Evolutionary conservation across 1,140 invertebrate genomes (phyloP).

Genomic region (Drosophila carrolli): DNA sequence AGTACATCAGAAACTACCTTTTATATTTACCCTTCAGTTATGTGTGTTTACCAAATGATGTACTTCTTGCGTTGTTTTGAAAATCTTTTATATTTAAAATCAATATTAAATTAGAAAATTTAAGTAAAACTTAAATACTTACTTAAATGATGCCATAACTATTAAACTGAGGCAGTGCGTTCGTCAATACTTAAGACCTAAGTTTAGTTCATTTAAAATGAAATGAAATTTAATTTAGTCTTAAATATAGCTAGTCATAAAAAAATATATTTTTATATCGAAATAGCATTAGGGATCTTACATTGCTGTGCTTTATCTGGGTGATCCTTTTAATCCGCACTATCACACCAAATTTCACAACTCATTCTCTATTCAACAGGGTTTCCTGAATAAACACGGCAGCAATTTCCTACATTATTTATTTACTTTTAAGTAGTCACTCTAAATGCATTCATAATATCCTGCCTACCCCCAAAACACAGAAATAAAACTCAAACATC

Average conservation of each 20-base stretch:
- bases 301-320: neutral
- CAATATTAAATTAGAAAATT: no score
- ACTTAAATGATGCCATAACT: no score
- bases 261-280: neutral
- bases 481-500: slow-evolving; percentile 36
- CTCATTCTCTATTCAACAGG: slow-evolving; percentile 39
- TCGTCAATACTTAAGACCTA: no score
- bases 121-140: no score
- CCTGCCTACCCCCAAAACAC: slow-evolving; percentile 20
- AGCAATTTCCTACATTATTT: slow-evolving; percentile 70
- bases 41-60: no score
- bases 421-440: slow-evolving; percentile 73
- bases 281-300: neutral
- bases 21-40: neutral
- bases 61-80: no score
- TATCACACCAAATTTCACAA: slow-evolving; percentile 26
- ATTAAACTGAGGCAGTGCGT: no score
- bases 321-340: neutral
- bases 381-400: slow-evolving; percentile 53
- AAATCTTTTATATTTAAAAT: no score
- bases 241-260: neutral
- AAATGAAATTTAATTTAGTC: neutral
- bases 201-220: no score
- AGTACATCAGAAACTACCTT: neutral
- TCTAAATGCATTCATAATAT: slow-evolving; percentile 42